These are phyloP conservation scores for Amyelois transitella DNA, from an alignment of 1,140 invertebrate species.

Conservation along the genomic window DNA sequence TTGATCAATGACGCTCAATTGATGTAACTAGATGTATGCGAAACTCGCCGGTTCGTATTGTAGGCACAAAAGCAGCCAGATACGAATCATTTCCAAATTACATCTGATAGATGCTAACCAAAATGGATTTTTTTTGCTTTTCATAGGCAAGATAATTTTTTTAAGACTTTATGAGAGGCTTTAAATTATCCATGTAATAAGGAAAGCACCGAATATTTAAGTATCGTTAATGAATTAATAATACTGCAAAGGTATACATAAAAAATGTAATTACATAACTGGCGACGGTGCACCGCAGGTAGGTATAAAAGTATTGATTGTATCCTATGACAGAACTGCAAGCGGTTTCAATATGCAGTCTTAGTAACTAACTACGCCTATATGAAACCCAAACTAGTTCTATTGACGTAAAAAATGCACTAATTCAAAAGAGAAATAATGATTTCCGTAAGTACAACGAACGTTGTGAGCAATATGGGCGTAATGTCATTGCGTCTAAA, in stretches of 20 bases:
- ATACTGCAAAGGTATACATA: too few relatives aligned
- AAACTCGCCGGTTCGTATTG: conserved; percentile 32
- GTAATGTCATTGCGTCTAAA: conserved; percentile 63
- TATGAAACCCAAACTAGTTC: background rate
- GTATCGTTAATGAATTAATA: too few relatives aligned
- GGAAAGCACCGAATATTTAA: too few relatives aligned
- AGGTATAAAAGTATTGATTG: too few relatives aligned
- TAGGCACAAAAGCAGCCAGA: background rate
- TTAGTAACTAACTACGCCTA: too few relatives aligned
- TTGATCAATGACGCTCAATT: conserved; percentile 64
- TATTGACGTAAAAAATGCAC: background rate
- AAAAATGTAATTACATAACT: too few relatives aligned
- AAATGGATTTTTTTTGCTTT: background rate
- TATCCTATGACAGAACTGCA: too few relatives aligned
- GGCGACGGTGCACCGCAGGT: too few relatives aligned
- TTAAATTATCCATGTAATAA: too few relatives aligned
- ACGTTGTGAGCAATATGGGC: conserved; percentile 30
- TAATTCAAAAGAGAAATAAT: background rate
- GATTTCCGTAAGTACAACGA: conserved; percentile 18
- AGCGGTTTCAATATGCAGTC: too few relatives aligned
- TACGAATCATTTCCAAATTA: background rate
- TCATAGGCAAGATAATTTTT: too few relatives aligned
- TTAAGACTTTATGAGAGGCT: too few relatives aligned
- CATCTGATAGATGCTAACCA: background rate
- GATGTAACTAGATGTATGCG: conserved; percentile 61